Evolutionary conservation across 2,797 vertebrate species (phyloP).

Genomic region (Molossus alvarezi): DNA sequence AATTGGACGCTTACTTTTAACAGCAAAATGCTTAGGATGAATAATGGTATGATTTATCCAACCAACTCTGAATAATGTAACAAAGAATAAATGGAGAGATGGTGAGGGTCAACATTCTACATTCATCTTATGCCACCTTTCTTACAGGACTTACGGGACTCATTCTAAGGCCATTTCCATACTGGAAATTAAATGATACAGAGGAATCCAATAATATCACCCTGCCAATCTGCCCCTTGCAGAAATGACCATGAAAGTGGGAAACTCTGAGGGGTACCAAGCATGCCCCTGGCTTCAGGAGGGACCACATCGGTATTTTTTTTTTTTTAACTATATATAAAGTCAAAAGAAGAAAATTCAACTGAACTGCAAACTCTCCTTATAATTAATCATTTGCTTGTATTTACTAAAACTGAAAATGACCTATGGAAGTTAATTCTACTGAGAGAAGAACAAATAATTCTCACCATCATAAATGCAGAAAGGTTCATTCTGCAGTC

Average conservation of each 20-base stretch:
- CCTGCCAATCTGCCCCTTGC: neutral
- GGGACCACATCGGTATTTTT: neutral
- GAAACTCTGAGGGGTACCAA: neutral
- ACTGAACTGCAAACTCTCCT: neutral
- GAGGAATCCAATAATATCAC: neutral
- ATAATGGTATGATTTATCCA: conserved; percentile 49
- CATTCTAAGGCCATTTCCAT: conserved; percentile 26
- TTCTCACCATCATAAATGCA: neutral
- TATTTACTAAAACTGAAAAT: conserved; percentile 35
- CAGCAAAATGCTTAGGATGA: conserved; percentile 67
- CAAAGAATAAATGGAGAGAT: neutral
- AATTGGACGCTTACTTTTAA: conserved; percentile 60
- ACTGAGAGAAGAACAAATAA: conserved; percentile 33
- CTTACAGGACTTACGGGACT: neutral
- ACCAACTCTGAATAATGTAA: conserved; percentile 42
- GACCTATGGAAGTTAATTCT: neutral
- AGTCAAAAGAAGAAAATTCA: neutral
- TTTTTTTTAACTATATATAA: neutral
- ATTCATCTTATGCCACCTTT: conserved; percentile 40
- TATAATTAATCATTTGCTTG: conserved; percentile 21
- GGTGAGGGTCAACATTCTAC: neutral
- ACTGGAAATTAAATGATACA: conserved; percentile 21
- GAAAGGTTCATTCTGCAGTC: neutral
- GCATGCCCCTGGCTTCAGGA: neutral
- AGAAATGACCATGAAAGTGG: neutral